Evolutionary conservation across 2,797 vertebrate genomes (phyloP).

Genomic region (Centroberyx gerrardi): DNA sequence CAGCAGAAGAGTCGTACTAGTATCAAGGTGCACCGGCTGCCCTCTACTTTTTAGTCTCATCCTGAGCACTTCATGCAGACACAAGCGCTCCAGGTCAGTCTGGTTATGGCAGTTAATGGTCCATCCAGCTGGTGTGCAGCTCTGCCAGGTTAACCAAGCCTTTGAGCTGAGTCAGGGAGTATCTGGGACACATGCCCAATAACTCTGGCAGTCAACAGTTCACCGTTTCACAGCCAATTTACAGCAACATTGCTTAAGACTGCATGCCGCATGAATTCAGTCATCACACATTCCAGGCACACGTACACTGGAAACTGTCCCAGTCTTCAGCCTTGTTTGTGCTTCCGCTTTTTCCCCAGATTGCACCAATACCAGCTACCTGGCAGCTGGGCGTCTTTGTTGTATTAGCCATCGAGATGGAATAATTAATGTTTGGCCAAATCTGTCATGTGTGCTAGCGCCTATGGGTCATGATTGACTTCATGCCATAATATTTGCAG

Average conservation of each 20-base stretch:
- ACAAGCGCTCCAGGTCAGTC: background rate
- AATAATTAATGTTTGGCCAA: constrained; percentile 61
- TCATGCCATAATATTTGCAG: constrained; percentile 43
- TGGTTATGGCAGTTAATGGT: constrained; percentile 36
- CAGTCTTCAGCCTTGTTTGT: constrained; percentile 32
- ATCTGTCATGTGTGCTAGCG: constrained; percentile 28
- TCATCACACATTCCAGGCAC: constrained; percentile 55
- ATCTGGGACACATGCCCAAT: constrained; percentile 57
- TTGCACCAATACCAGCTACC: constrained; percentile 32
- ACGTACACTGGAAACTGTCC: constrained; percentile 44
- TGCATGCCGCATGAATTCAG: constrained; percentile 30
- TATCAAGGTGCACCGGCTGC: background rate
- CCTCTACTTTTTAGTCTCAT: background rate
- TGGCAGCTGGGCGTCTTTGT: constrained; percentile 48
- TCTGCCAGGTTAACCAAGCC: constrained; percentile 53
- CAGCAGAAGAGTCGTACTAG: background rate
- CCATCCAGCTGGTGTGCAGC: constrained; percentile 35
- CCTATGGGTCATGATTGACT: constrained; percentile 43
- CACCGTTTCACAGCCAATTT: constrained; percentile 64
- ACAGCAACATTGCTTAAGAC: constrained; percentile 50
- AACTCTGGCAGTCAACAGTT: constrained; percentile 51
- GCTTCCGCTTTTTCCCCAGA: constrained; percentile 26
- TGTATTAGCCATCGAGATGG: constrained; percentile 32
- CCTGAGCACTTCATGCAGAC: background rate
- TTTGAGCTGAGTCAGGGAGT: constrained; percentile 67